These are phyloP conservation scores for Suricata suricatta DNA, from an alignment of 2,113 vertebrate species.

Conservation along the genomic window DNA sequence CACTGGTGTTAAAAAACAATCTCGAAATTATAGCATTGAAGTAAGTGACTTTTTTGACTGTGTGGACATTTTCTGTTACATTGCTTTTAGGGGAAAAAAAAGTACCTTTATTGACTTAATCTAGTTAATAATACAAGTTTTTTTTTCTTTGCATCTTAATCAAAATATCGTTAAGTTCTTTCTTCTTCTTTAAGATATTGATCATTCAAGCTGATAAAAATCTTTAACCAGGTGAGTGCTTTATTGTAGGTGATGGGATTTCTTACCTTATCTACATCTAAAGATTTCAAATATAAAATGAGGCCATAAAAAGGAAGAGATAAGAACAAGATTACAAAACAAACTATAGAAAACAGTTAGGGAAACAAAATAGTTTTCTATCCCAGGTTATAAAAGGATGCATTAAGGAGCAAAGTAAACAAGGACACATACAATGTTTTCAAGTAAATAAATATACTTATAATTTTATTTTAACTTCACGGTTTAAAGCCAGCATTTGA, in stretches of 20 bases:
- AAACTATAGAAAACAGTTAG: background rate
- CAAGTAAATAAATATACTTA: conserved; percentile 59
- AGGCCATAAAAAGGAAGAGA: background rate
- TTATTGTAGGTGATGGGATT: background rate
- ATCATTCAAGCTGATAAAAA: background rate
- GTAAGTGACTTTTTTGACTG: background rate
- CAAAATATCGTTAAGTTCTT: conserved; percentile 3
- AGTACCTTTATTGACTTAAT: background rate
- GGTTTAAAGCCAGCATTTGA: background rate
- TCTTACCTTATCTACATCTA: background rate
- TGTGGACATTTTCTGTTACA: background rate
- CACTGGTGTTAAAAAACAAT: background rate
- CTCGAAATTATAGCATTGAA: background rate
- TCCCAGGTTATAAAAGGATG: background rate
- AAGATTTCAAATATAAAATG: conserved; percentile 19
- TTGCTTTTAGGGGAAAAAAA: background rate
- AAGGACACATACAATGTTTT: background rate
- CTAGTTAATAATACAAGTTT: background rate
- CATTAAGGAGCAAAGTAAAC: conserved; percentile 17
- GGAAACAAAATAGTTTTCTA: background rate
- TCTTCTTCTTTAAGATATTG: conserved; percentile 47
- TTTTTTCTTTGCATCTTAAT: background rate
- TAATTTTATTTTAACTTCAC: conserved; percentile 57
- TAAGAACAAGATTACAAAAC: background rate
- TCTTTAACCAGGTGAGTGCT: background rate